Evolutionary conservation across 2,888 invertebrate genomes (phyloP).

Genomic region (Camptogramma bilineatum): DNA sequence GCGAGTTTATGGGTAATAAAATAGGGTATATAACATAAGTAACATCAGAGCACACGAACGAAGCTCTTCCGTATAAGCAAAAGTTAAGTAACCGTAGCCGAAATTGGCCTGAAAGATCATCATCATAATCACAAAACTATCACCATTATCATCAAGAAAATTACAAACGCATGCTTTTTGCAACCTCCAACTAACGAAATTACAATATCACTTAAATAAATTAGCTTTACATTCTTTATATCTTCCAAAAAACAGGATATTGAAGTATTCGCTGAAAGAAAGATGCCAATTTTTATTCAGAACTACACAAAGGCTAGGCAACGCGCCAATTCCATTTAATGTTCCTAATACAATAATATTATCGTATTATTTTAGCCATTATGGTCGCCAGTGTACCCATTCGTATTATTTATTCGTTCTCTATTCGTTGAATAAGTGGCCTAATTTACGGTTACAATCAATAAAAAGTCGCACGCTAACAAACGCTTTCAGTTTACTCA

Average conservation of each 20-base stretch:
- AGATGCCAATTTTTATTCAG: conserved; percentile 18
- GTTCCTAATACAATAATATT: conserved; percentile 65
- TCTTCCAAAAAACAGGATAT: not conserved
- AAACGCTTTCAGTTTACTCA: too few relatives aligned
- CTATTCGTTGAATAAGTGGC: conserved; percentile 39
- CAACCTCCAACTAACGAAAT: not conserved
- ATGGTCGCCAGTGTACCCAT: conserved; percentile 44
- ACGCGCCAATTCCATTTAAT: conserved; percentile 58
- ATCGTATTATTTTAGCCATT: conserved; percentile 63
- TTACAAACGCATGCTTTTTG: not conserved
- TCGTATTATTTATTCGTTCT: conserved; percentile 26
- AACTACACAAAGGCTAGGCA: conserved; percentile 29
- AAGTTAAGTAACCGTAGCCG: too few relatives aligned
- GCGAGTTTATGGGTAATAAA: too few relatives aligned
- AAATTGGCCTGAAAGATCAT: too few relatives aligned
- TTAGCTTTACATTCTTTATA: not conserved
- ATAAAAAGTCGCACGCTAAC: conserved; percentile 29
- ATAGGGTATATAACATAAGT: too few relatives aligned
- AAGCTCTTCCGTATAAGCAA: too few relatives aligned
- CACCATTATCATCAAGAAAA: too few relatives aligned
- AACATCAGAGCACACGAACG: too few relatives aligned
- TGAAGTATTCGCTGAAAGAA: conserved; percentile 1
- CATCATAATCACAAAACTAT: too few relatives aligned
- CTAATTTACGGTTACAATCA: conserved; percentile 38
- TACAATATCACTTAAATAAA: not conserved